A percentile compares a stretch with the other conserved stretches of the same genome.
Conservation (phyloP, 1,140 invertebrate species). For the Bombus superbus region DNA sequence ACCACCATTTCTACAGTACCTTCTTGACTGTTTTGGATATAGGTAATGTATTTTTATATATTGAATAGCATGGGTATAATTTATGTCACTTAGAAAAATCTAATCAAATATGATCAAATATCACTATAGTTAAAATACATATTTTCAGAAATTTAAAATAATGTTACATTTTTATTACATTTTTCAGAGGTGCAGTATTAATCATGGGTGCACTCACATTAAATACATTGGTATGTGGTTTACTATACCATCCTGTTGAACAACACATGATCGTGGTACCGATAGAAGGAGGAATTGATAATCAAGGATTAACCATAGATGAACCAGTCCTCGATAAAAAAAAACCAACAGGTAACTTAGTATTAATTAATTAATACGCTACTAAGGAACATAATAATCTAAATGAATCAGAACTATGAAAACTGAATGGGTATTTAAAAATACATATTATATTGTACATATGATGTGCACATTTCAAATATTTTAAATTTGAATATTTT, state of each 20-base stretch:
- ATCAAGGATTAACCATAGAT: slow-evolving; percentile 77
- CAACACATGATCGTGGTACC: slow-evolving; percentile 88
- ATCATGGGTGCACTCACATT: slow-evolving; percentile 91
- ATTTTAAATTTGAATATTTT: neutral
- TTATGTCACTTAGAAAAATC: no score
- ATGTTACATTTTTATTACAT: slow-evolving; percentile 75
- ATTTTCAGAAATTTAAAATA: neutral
- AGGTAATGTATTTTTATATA: slow-evolving; percentile 79
- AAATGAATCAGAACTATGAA: neutral
- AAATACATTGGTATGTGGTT: slow-evolving; percentile 90
- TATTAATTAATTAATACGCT: no score
- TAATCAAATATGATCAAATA: no score
- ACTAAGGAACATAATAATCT: neutral
- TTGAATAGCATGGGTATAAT: neutral
- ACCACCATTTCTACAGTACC: slow-evolving; percentile 88
- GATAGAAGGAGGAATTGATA: slow-evolving; percentile 82
- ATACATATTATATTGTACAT: neutral
- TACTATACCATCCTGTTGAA: slow-evolving; percentile 92
- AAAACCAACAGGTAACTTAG: neutral
- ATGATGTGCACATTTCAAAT: no score
- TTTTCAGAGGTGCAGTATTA: slow-evolving; percentile 88
- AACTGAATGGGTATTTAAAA: neutral
- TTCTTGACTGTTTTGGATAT: slow-evolving; percentile 89
- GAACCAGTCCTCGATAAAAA: slow-evolving; percentile 52
- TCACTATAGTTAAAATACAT: neutral